phyloP scores from a whole-genome alignment of 2,797 vertebrate species.

The Nasua narica region DNA sequence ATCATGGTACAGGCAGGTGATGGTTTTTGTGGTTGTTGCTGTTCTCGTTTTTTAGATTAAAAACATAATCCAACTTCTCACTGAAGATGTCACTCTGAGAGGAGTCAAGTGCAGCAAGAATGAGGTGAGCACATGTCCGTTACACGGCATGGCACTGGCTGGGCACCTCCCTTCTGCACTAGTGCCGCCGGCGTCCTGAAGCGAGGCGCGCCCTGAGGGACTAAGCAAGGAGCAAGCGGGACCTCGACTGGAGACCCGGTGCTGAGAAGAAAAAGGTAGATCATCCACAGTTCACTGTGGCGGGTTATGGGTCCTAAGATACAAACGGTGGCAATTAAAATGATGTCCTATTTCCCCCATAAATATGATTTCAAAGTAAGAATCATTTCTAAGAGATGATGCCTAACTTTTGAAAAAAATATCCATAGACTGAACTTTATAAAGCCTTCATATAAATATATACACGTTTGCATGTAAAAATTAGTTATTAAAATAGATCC shows the following conservation, averaged over 20 bases:
- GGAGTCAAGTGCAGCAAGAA: not conserved
- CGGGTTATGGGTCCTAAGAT: not conserved
- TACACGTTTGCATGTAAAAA: not conserved
- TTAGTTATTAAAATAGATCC: not conserved
- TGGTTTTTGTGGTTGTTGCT: not conserved
- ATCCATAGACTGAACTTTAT: not conserved
- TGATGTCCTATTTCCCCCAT: not conserved
- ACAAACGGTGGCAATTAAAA: constrained; percentile 14
- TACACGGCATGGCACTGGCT: not conserved
- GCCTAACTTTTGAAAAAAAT: constrained; percentile 37
- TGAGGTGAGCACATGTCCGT: not conserved
- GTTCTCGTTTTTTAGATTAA: not conserved
- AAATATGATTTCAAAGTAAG: constrained; percentile 21
- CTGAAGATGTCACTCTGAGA: not conserved
- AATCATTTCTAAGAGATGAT: constrained; percentile 20
- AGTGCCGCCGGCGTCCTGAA: not conserved
- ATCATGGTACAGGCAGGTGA: not conserved
- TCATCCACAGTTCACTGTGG: not conserved
- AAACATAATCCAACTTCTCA: constrained; percentile 6
- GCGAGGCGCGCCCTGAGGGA: not conserved
- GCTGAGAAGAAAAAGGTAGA: not conserved
- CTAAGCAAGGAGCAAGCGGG: not conserved
- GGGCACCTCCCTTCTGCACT: not conserved
- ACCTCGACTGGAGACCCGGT: not conserved
- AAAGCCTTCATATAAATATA: not conserved